phyloP scores from a whole-genome alignment of 2,797 vertebrate species.

The Acanthornis magna region DNA sequence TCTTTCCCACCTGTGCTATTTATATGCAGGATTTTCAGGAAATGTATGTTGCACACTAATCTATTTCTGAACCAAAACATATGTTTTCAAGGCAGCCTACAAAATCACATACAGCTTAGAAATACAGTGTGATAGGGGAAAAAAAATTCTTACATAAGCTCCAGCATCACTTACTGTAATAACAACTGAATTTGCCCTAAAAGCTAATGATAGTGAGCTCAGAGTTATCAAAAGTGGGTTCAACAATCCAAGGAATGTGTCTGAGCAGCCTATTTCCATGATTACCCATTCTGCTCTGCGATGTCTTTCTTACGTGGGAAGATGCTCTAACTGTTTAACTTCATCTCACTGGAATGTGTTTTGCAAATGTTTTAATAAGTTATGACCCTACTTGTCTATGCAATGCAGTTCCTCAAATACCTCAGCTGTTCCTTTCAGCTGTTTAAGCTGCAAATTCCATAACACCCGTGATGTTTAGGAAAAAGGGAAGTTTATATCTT shows the following conservation, averaged over 20 bases:
- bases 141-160: not conserved
- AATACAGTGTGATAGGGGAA: not conserved
- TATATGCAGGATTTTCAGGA: not conserved
- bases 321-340: constrained; percentile 21
- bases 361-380: constrained; percentile 46
- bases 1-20: constrained; percentile 4
- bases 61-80: constrained; percentile 16
- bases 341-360: constrained; percentile 50
- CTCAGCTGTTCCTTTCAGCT: constrained; percentile 31
- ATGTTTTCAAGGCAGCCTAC: not conserved
- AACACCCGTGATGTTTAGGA: not conserved
- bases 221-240: not conserved
- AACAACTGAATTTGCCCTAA: not conserved
- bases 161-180: not conserved
- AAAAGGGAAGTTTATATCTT: constrained; percentile 50
- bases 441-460: constrained; percentile 47
- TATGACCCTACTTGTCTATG: constrained; percentile 57
- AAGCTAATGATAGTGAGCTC: not conserved
- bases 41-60: not conserved
- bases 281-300: not conserved
- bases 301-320: not conserved
- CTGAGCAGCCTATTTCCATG: not conserved
- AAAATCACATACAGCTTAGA: not conserved
- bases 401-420: constrained; percentile 48
- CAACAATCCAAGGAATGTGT: not conserved